Evolutionary conservation across 2,113 vertebrate genomes (phyloP).

Genomic region (Labrus mixtus): DNA sequence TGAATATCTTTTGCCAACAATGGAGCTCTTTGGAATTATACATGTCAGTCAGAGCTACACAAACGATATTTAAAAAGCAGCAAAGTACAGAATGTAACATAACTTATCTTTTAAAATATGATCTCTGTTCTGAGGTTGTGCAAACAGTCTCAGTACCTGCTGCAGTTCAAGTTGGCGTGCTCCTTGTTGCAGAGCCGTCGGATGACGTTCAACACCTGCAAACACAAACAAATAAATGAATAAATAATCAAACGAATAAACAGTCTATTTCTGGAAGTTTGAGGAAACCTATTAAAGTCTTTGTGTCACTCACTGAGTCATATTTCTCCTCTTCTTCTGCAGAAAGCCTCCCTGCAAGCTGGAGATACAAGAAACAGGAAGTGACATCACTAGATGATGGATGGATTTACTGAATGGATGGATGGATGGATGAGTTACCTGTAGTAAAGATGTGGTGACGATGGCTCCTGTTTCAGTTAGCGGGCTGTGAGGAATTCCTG

Average conservation of each 20-base stretch:
- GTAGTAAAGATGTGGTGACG: conserved; percentile 73
- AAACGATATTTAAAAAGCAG: no score
- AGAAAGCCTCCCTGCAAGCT: conserved; percentile 63
- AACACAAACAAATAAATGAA: neutral
- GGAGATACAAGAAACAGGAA: conserved; percentile 10
- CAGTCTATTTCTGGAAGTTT: neutral
- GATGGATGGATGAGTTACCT: conserved; percentile 56
- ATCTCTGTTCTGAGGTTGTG: no score
- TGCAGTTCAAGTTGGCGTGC: conserved; percentile 74
- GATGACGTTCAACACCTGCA: conserved; percentile 77
- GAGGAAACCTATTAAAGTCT: fast-evolving
- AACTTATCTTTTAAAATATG: no score
- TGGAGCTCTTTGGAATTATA: no score
- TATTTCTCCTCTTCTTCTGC: conserved; percentile 80
- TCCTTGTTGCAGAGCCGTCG: conserved; percentile 79
- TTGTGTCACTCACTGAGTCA: conserved; percentile 67
- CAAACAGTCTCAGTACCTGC: conserved; percentile 56
- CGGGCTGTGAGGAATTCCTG: conserved; percentile 79
- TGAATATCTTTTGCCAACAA: no score
- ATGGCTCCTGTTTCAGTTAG: conserved; percentile 76
- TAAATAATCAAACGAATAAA: neutral
- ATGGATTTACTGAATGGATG: neutral
- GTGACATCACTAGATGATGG: neutral
- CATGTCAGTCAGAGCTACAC: no score
- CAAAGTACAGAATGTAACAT: no score